These are phyloP conservation scores for Galeopsomyia nigrocyanea DNA, from an alignment of 2,888 invertebrate species.

Conservation along the genomic window DNA sequence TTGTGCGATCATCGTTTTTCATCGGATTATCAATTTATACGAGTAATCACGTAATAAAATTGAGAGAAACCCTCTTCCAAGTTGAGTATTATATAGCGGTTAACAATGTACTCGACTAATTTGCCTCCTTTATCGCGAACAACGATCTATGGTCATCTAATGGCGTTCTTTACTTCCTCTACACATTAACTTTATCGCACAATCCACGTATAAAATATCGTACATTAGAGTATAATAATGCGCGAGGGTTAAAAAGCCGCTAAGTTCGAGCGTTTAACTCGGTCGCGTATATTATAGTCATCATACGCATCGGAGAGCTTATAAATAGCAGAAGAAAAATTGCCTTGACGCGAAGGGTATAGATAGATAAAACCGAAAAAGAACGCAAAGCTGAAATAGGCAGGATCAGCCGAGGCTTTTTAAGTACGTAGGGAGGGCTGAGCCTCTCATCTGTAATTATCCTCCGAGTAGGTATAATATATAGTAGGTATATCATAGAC, in stretches of 20 bases:
- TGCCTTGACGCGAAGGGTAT: background rate
- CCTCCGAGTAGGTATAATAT: background rate
- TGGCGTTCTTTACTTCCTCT: too few species aligned
- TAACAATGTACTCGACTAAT: too few species aligned
- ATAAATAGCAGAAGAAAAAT: background rate
- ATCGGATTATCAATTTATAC: too few species aligned
- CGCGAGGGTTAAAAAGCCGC: conserved; percentile 9
- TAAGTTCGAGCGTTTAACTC: conserved; percentile 34
- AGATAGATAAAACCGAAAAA: conserved; percentile 1
- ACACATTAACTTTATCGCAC: too few species aligned
- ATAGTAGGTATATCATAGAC: conserved; percentile 29
- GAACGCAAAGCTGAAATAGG: conserved; percentile 2
- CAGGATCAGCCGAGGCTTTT: background rate
- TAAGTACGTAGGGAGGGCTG: background rate
- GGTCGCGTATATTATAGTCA: conserved; percentile 33
- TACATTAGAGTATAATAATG: too few species aligned
- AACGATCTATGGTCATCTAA: too few species aligned
- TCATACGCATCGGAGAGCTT: conserved; percentile 2
- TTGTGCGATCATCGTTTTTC: too few species aligned
- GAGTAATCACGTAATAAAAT: too few species aligned
- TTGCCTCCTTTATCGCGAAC: too few species aligned
- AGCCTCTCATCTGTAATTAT: conserved; percentile 21
- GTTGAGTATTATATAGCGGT: too few species aligned
- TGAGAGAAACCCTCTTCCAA: too few species aligned
- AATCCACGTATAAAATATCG: too few species aligned